Percentiles rank a stretch among this genome's conserved stretches.
Evolutionary conservation across 2,888 invertebrate genomes (phyloP).

Genomic region (Petrophora chlorosata): DNA sequence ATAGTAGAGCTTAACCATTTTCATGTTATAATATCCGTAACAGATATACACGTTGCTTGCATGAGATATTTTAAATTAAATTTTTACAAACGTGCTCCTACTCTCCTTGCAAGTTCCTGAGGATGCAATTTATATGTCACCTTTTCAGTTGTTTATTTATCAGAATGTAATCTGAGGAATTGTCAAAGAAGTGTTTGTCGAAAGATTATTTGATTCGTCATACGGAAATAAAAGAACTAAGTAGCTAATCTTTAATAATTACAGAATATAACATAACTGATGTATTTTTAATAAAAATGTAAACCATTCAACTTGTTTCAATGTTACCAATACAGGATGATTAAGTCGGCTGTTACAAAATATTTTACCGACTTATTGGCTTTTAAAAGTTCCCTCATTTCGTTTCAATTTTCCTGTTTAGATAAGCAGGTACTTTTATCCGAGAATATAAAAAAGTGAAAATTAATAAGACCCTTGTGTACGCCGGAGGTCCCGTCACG

Average conservation of each 20-base stretch:
- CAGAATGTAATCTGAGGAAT: too few relatives aligned
- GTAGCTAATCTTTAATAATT: too few relatives aligned
- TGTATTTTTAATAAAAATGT: too few relatives aligned
- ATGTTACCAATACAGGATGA: too few relatives aligned
- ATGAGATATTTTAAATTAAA: constrained; percentile 43
- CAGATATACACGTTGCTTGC: constrained; percentile 18
- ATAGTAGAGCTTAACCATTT: constrained; percentile 3
- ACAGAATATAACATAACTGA: too few relatives aligned
- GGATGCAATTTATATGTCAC: too few relatives aligned
- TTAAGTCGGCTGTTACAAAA: constrained; percentile 6
- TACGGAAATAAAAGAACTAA: too few relatives aligned
- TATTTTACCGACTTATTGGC: constrained; percentile 10
- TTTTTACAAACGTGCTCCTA: constrained; percentile 38
- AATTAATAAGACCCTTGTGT: constrained; percentile 32
- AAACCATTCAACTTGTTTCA: too few relatives aligned
- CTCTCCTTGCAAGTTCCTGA: constrained; percentile 2
- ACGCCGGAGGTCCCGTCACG: constrained; percentile 45
- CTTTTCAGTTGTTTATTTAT: too few relatives aligned
- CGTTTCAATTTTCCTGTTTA: constrained; percentile 19
- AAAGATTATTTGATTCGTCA: too few relatives aligned
- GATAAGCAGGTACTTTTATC: constrained; percentile 20
- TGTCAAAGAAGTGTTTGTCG: too few relatives aligned
- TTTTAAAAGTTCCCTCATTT: constrained; percentile 11
- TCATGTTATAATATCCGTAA: constrained; percentile 5
- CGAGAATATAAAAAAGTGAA: constrained; percentile 24